phyloP scores from a whole-genome alignment of 2,888 invertebrate genomes.

The Scaptomyza cyrtandrae region DNA sequence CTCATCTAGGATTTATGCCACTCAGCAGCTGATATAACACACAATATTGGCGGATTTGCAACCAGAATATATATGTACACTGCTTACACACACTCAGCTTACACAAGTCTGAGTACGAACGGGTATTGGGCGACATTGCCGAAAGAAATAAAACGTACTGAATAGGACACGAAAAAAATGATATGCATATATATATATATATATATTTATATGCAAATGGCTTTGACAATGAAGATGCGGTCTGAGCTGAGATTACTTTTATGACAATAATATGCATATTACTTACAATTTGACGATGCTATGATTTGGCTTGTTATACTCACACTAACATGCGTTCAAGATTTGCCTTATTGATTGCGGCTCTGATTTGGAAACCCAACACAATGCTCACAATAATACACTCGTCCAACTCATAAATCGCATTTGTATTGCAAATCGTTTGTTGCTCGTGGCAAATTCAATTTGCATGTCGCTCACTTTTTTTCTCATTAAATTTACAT shows the following conservation, averaged over 20 bases:
- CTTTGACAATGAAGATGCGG: slow-evolving; percentile 58
- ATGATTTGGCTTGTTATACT: slow-evolving; percentile 43
- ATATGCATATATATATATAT: slow-evolving; percentile 6
- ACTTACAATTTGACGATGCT: slow-evolving; percentile 48
- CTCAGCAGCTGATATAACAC: slow-evolving; percentile 51
- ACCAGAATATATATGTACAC: slow-evolving; percentile 16
- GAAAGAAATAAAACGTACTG: slow-evolving; percentile 35
- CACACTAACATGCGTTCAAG: slow-evolving; percentile 20
- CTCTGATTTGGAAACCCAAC: slow-evolving; percentile 27
- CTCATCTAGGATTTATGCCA: slow-evolving; percentile 63
- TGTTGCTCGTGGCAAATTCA: slow-evolving; percentile 48
- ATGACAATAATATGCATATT: slow-evolving; percentile 71
- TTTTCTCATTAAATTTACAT: slow-evolving; percentile 46
- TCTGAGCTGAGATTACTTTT: slow-evolving; percentile 42
- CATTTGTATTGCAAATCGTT: slow-evolving; percentile 50
- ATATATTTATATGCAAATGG: slow-evolving; percentile 62
- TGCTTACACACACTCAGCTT: slow-evolving; percentile 1
- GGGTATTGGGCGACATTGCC: slow-evolving; percentile 51
- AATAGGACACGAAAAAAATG: slow-evolving; percentile 10
- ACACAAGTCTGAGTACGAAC: slow-evolving; percentile 19
- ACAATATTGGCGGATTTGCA: slow-evolving; percentile 64
- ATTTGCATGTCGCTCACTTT: slow-evolving; percentile 49
- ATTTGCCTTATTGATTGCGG: slow-evolving; percentile 48
- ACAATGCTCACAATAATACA: slow-evolving; percentile 11
- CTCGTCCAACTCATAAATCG: slow-evolving; percentile 35